phyloP scores from a whole-genome alignment of 2,113 vertebrate species.

The Ardeotis arabs region DNA sequence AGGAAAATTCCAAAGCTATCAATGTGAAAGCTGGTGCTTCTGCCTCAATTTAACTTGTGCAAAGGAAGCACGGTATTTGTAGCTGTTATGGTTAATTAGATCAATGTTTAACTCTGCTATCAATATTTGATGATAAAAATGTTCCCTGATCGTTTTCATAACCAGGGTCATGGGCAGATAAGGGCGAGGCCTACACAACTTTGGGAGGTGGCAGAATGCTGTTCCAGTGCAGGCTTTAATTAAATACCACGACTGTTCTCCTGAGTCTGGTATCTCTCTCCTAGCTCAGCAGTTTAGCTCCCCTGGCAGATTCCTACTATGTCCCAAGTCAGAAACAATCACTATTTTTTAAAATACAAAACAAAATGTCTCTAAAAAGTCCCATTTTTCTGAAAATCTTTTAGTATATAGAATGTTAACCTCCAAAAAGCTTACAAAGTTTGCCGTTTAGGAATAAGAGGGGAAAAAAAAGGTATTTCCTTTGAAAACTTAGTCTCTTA shows the following conservation, averaged over 20 bases:
- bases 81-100: not conserved
- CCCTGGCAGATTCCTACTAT: not conserved
- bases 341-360: not conserved
- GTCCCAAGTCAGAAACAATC: not conserved
- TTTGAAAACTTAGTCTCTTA: not conserved
- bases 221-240: not conserved
- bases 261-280: not conserved
- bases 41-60: not conserved
- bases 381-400: not conserved
- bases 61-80: not conserved
- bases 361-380: not conserved
- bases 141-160: conserved; percentile 24
- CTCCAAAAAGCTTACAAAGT: not conserved
- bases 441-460: not conserved
- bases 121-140: conserved; percentile 19
- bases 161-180: conserved; percentile 32
- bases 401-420: not conserved
- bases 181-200: not conserved
- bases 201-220: not conserved
- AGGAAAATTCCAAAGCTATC: not conserved
- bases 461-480: not conserved
- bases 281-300: not conserved
- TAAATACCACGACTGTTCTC: not conserved
- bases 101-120: conserved; percentile 60
- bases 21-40: not conserved